phyloP scores from a whole-genome alignment of 2,888 invertebrate species.

The Mechanitis mazaeus region DNA sequence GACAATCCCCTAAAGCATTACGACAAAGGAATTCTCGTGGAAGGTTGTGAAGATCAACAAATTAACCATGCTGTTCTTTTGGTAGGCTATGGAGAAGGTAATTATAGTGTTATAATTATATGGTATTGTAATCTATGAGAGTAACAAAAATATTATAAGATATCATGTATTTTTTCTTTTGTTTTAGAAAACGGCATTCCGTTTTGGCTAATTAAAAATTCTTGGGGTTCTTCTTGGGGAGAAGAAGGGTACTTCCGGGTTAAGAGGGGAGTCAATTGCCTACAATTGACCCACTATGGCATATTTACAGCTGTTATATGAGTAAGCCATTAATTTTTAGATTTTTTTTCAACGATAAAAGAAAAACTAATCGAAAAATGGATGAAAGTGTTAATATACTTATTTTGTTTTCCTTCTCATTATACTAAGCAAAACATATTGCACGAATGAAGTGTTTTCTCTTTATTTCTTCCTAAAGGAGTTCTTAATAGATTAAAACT shows the following conservation, averaged over 20 bases:
- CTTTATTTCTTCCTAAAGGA: too few relatives aligned
- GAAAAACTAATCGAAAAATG: too few relatives aligned
- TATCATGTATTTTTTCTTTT: background rate
- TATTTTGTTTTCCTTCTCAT: too few relatives aligned
- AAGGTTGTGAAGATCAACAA: background rate
- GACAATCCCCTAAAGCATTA: background rate
- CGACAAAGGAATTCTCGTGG: background rate
- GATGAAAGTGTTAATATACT: too few relatives aligned
- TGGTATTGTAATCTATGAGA: background rate
- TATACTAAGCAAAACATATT: too few relatives aligned
- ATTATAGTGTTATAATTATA: background rate
- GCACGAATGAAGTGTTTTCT: too few relatives aligned
- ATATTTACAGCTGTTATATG: too few relatives aligned
- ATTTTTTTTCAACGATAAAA: too few relatives aligned
- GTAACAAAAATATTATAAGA: too few relatives aligned
- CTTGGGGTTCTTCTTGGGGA: constrained; percentile 8
- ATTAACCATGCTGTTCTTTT: background rate
- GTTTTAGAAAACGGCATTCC: constrained; percentile 2
- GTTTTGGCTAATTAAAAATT: constrained; percentile 14
- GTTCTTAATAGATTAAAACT: too few relatives aligned
- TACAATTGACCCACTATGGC: too few relatives aligned
- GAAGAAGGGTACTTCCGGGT: constrained; percentile 15
- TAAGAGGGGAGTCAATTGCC: constrained; percentile 5
- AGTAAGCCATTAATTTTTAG: too few relatives aligned
- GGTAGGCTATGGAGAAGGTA: constrained; percentile 2